Evolutionary conservation across 1,140 invertebrate species (phyloP), one percentile per base, ranked within the genome.

Genomic region (Pentalonia nigronervosa): DNA sequence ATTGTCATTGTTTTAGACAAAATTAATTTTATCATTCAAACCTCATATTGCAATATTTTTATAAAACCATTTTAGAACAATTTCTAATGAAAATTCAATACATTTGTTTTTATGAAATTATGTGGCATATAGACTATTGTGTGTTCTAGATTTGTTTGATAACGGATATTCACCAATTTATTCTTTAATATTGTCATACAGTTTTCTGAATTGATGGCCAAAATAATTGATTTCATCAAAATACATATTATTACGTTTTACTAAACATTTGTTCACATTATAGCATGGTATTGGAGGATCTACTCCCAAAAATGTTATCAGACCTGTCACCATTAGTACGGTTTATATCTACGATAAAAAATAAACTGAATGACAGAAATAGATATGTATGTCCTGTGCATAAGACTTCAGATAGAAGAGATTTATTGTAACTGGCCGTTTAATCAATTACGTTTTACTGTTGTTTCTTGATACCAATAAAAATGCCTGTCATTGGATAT

Each of bases 361-460:
- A 83, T 1, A 93, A 95, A 23, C 94, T 95, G 36, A 93, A 94
- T n/a, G 94, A 94, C 67, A 94, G 93, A 9, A 81, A 97, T 96
- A 1, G 97, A 86, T 99, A 98, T 94, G 96, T 96, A 93, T 98
- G 97, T 95, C 98, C 98, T 17, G 95, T 99, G 7, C 99, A 99
- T 95, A 98, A 98, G 95, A 99, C 98, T 0, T 97, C 97, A 30
- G 98, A 97, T 94, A 96, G 98, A 94, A 96, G 97, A 94, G 98
- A 98, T 14, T 96, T 97, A 93, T 95, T 97, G 25, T 98, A 1
- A 98, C 98, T 0, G 98, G 98, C 2, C 98, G 98, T 95, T 98
- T 98, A 0, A 98, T 98, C 2, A 99, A 99, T 96, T 99, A 97
- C 95, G 97, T 99, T 1, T 95, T 98, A 83, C 97, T 97, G 3